Percentiles rank a stretch among this genome's conserved stretches.
These are phyloP conservation scores for Toxotes jaculatrix DNA, from an alignment of 2,113 vertebrate genomes.

Conservation along the genomic window DNA sequence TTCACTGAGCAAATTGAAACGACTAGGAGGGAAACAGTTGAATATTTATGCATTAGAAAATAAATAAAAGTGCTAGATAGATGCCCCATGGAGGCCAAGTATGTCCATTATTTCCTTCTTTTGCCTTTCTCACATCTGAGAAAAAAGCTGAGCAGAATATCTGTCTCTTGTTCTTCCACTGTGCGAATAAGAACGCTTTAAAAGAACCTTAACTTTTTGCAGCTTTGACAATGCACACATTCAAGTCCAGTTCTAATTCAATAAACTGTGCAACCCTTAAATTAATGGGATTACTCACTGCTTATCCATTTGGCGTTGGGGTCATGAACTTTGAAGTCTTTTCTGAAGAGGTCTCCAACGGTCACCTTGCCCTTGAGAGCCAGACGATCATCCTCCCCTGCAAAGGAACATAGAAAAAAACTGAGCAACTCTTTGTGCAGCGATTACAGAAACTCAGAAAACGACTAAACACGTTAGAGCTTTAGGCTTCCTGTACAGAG, in stretches of 20 bases:
- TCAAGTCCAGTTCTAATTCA: neutral
- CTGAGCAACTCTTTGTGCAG: neutral
- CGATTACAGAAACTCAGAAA: neutral
- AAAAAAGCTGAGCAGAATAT: neutral
- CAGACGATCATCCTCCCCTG: conserved; percentile 93
- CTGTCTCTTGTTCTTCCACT: too few relatives aligned
- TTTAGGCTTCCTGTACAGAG: too few relatives aligned
- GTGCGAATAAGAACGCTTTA: neutral
- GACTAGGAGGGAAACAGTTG: too few relatives aligned
- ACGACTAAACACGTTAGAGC: too few relatives aligned
- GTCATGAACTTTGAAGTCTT: conserved; percentile 92
- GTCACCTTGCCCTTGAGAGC: conserved; percentile 94
- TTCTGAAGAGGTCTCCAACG: conserved; percentile 91
- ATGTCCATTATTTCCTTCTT: too few relatives aligned
- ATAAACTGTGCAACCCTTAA: neutral
- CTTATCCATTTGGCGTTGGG: conserved; percentile 95
- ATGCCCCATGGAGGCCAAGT: neutral
- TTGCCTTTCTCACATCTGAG: neutral
- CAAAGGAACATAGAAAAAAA: conserved; percentile 16
- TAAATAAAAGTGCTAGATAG: neutral
- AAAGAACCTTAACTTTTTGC: neutral
- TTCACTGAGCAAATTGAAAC: too few relatives aligned
- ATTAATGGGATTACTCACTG: conserved; percentile 84
- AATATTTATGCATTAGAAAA: too few relatives aligned
- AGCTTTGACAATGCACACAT: neutral